Base-by-base conservation (phyloP, 2,797 vertebrate genomes). In the Cynodonichthys magdalenae region DNA sequence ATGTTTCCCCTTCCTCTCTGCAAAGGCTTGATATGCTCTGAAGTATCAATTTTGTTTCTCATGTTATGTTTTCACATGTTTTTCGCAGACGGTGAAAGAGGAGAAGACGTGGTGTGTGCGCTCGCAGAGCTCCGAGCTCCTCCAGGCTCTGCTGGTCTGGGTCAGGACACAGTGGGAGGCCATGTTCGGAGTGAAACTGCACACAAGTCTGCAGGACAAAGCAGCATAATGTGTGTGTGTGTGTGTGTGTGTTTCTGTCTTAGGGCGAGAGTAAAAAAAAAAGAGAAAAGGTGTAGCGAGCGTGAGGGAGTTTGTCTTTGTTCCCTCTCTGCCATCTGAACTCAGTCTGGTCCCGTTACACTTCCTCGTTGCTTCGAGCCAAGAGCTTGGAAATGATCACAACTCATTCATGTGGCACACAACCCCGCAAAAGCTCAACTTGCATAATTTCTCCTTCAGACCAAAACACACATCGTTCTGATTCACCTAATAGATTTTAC, bases 41-140 rank as follows among this genome's bases (percentile, higher is more conserved):
- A 42, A 17, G 34, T 27, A 20, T 39, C 31, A 59, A 39, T 53
- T 39, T 9, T 8, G 2, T 3, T 48, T 59, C 62, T 57, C 15
- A 4, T 42, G n/a, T 18, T 53, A 29, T 58, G 27, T 67, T 57
- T 52, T 24, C 2, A 8, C 15, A 1, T 29, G 59, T 56, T 60
- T 44, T 20, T 27, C 6, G 17, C 85, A 99, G 97, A 93, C 95
- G 5, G 90, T 93, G 81, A 95, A 96, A 75, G 90, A 95, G 80
- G 95, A 98, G 92, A 96, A 87, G 84, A 94, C 89, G n/a, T 98
- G 96, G 97, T 88, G 93, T 1, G 87, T 98, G 65, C 94, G 87
- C 27, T 93, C 95, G 0, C 94, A 94, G 64, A 92, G 95, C 84
- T 69, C 68, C 0, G 92, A 95, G 81, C 93, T 95, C 44, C 88